Percentiles rank a stretch among this genome's conserved stretches.
Evolutionary conservation across 1,140 invertebrate species (phyloP).

Genomic region (Drosophila takahashii): DNA sequence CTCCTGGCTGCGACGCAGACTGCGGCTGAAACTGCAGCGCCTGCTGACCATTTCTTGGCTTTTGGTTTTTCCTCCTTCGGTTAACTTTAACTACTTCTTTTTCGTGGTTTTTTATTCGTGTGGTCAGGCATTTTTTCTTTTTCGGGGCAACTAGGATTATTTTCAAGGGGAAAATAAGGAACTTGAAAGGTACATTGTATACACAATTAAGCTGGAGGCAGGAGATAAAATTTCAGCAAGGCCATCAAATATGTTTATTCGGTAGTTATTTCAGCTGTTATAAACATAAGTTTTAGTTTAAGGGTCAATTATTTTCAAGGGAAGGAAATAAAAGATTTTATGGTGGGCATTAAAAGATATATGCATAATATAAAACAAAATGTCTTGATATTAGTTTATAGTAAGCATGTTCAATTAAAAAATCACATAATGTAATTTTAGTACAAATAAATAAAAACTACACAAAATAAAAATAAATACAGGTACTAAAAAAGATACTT

Average conservation of each 20-base stretch:
- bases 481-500: too few species aligned
- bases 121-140: conserved; percentile 1
- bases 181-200: conserved; percentile 22
- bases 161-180: conserved; percentile 48
- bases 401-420: too few species aligned
- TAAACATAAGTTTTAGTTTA: neutral
- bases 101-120: conserved; percentile 23
- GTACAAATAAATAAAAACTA: too few species aligned
- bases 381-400: too few species aligned
- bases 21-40: conserved; percentile 7
- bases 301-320: neutral
- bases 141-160: conserved; percentile 33
- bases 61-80: conserved; percentile 60
- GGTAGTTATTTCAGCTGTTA: neutral
- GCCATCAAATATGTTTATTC: conserved; percentile 5
- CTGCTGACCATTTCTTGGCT: conserved; percentile 62
- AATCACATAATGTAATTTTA: too few species aligned
- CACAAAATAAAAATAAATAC: too few species aligned
- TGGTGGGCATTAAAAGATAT: neutral
- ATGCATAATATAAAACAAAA: too few species aligned
- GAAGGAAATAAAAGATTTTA: neutral
- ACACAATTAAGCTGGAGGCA: neutral
- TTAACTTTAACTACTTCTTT: conserved; percentile 53
- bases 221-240: conserved; percentile 6
- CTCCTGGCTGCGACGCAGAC: conserved; percentile 24